phyloP scores from a whole-genome alignment of 2,888 invertebrate species.

The Pammene fasciana region DNA sequence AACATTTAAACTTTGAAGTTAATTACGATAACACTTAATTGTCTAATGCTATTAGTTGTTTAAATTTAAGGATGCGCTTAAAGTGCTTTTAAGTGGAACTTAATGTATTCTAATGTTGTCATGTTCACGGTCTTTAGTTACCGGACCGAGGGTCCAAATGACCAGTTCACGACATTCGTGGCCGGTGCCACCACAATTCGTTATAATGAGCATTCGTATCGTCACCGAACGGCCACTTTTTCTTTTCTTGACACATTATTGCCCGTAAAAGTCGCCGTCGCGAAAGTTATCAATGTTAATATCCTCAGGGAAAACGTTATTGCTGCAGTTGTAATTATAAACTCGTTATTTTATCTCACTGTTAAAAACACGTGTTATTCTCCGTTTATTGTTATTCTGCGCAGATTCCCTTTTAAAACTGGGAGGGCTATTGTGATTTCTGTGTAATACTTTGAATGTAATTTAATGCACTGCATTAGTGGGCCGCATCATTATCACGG shows the following conservation, averaged over 20 bases:
- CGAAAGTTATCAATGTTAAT: conserved; percentile 57
- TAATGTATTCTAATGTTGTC: conserved; percentile 62
- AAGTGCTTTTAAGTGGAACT: conserved; percentile 55
- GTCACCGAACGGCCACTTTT: conserved; percentile 55
- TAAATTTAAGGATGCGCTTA: conserved; percentile 57
- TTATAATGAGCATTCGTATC: conserved; percentile 55
- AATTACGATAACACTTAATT: conserved; percentile 67
- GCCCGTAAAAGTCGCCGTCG: conserved; percentile 60
- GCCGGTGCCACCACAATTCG: conserved; percentile 52
- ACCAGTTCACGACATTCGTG: conserved; percentile 52
- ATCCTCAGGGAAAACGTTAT: conserved; percentile 47
- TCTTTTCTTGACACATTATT: conserved; percentile 50
- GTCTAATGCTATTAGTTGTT: conserved; percentile 60
- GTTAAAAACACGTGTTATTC: conserved; percentile 42
- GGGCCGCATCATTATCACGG: conserved; percentile 70
- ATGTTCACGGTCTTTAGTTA: conserved; percentile 58
- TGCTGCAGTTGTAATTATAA: conserved; percentile 55
- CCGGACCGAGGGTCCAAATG: conserved; percentile 50
- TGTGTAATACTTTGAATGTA: conserved; percentile 71
- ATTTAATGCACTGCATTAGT: conserved; percentile 74
- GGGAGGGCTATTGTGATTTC: conserved; percentile 64
- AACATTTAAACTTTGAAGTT: conserved; percentile 63
- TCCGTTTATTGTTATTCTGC: neutral
- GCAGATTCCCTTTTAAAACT: conserved; percentile 42
- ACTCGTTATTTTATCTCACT: conserved; percentile 21